A percentile compares a stretch with the other conserved stretches of the same genome.
These are phyloP conservation scores for Cherax destructor DNA, from an alignment of 1,140 invertebrate species.

Conservation along the genomic window DNA sequence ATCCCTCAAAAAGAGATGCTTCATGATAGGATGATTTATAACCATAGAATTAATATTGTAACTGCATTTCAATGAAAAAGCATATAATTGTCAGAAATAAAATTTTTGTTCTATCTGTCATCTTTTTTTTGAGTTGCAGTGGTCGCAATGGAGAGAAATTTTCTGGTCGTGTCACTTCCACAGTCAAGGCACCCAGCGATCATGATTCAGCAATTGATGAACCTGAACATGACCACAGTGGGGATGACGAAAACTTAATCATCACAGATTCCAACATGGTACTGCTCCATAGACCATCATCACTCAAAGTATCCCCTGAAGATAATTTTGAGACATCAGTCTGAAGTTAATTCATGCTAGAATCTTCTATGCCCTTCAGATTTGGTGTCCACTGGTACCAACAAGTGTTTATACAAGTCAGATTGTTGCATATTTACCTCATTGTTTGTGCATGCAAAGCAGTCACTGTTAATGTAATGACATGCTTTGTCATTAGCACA, in stretches of 20 bases:
- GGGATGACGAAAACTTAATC: constrained; percentile 55
- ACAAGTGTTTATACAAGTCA: background rate
- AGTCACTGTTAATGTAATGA: no score
- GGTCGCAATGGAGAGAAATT: constrained; percentile 51
- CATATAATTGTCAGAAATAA: no score
- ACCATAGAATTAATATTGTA: no score
- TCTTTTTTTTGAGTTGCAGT: constrained; percentile 2
- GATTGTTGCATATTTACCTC: background rate
- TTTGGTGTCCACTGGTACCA: background rate
- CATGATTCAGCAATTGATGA: constrained; percentile 59
- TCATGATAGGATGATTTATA: no score
- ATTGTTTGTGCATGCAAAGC: no score
- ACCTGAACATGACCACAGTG: constrained; percentile 56
- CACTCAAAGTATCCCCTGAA: constrained; percentile 42
- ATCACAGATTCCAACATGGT: constrained; percentile 51
- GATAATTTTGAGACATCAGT: constrained; percentile 57
- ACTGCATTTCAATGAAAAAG: no score
- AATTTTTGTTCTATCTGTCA: no score
- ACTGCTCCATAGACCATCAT: constrained; percentile 35
- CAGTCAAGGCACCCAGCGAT: constrained; percentile 48
- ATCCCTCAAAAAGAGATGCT: no score
- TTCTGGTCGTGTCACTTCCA: constrained; percentile 29
- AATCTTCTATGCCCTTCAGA: background rate
- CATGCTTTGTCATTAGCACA: no score
- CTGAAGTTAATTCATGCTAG: background rate